phyloP scores from a whole-genome alignment of 2,113 vertebrate genomes.

The Thermophis baileyi region DNA sequence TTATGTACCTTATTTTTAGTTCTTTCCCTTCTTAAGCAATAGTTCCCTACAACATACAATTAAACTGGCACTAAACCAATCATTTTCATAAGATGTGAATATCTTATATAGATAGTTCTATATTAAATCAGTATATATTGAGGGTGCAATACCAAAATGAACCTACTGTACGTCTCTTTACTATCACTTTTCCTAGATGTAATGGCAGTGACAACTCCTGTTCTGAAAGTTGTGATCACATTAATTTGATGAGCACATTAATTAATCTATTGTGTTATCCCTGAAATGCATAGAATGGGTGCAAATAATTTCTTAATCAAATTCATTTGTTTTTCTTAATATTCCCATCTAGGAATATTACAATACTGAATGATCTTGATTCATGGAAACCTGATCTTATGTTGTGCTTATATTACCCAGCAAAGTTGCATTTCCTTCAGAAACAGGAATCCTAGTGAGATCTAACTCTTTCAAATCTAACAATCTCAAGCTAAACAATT shows the following conservation, averaged over 20 bases:
- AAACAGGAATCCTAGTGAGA: neutral
- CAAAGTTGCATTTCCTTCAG: neutral
- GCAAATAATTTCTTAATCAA: neutral
- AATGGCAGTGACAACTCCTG: neutral
- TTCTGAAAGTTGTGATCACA: neutral
- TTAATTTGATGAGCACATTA: neutral
- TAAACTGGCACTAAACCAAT: neutral
- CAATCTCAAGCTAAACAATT: neutral
- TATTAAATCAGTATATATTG: neutral
- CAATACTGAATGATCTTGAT: neutral
- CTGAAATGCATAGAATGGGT: neutral
- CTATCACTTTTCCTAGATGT: neutral
- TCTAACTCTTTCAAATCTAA: neutral
- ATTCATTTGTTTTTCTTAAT: neutral
- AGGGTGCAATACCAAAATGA: too few species aligned
- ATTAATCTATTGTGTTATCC: neutral
- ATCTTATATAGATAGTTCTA: too few species aligned
- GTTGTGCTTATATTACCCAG: neutral
- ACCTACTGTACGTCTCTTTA: neutral
- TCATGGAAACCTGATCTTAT: neutral
- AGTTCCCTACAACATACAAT: neutral
- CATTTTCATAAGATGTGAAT: neutral
- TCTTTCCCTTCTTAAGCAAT: neutral
- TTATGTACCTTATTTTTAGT: neutral
- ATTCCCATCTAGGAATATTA: neutral